Evolutionary conservation across 1,140 invertebrate genomes (phyloP), one percentile per base, ranked within the genome.

Genomic region (Magallana gigas): DNA sequence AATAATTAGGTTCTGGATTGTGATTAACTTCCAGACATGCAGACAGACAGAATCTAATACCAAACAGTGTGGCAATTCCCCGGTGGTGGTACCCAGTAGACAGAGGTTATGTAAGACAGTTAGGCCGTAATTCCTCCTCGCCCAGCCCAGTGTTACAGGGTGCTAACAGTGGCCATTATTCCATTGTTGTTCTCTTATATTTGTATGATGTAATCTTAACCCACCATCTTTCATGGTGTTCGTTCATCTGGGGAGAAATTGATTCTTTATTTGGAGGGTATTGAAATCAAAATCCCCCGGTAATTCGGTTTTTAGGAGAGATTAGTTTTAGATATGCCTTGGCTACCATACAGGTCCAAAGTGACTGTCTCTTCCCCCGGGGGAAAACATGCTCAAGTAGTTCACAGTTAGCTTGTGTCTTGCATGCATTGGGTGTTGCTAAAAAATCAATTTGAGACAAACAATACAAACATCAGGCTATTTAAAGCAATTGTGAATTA

Each of bases 171-270:
- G 8, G 68, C 9, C 18, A 8, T 36, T 29, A 71, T 71, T 71
- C 68, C 18, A 29, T 71, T 71, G 68, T 71, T 71, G 68, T 71
- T 71, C 23, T 71, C 68, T 29, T 6, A 71, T 8, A 18, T 71
- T 71, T 71, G 36, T 8, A 71, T 71, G 68, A 71, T 71, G 68
- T 71, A 71, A 71, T 29, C 68, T 71, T 71, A 71, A 0, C 68
- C 23, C 18, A n/a, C 11, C 11, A 12, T 12, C 11, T 62, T 62
- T 62, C 68, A 9, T 8, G 1, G 1, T 23, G 68, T 71, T 29
- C 12, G 7, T 29, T 71, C 68, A 71, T 23, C 68, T 71, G 68
- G 68, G 18, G 18, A 71, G 18, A 71, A 71, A 71, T 71, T 71
- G 68, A 71, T 71, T 62, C 36, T 29, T 71, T 71, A 71, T 71